Percentiles rank a stretch among this genome's conserved stretches.
phyloP scores from a whole-genome alignment of 2,113 vertebrate genomes.

The Alligator mississippiensis region DNA sequence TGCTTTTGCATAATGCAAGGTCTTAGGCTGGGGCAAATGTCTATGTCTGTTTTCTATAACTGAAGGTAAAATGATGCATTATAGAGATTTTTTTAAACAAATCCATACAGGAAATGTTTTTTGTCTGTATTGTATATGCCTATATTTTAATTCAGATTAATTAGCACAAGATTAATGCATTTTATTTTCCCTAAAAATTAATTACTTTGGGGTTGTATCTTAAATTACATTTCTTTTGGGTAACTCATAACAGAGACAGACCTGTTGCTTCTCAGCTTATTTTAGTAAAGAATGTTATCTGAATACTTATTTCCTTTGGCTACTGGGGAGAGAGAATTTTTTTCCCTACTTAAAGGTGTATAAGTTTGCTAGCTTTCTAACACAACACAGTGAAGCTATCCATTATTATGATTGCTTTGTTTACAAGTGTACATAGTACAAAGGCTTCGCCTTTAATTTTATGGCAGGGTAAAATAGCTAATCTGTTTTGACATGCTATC shows the following conservation, averaged over 20 bases:
- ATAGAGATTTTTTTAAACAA: neutral
- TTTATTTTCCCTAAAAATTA: neutral
- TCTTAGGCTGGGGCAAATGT: neutral
- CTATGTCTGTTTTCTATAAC: neutral
- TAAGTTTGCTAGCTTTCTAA: conserved; percentile 42
- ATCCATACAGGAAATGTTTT: neutral
- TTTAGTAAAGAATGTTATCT: neutral
- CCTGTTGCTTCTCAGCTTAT: conserved; percentile 25
- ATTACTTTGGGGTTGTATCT: neutral
- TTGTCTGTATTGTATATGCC: neutral
- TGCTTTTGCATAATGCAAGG: neutral
- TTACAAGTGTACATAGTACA: conserved; percentile 59
- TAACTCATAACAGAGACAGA: neutral
- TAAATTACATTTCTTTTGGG: neutral
- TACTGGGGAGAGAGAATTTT: fast-evolving
- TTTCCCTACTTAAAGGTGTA: neutral
- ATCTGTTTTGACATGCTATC: conserved; percentile 90
- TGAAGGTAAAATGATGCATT: neutral
- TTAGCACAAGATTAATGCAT: neutral
- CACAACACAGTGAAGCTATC: neutral
- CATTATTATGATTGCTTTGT: conserved; percentile 59
- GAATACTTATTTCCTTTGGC: neutral
- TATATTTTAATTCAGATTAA: neutral
- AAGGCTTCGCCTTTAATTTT: conserved; percentile 73
- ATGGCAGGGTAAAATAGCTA: conserved; percentile 76